phyloP scores from a whole-genome alignment of 2,113 vertebrate genomes.

The Orycteropus afer region DNA sequence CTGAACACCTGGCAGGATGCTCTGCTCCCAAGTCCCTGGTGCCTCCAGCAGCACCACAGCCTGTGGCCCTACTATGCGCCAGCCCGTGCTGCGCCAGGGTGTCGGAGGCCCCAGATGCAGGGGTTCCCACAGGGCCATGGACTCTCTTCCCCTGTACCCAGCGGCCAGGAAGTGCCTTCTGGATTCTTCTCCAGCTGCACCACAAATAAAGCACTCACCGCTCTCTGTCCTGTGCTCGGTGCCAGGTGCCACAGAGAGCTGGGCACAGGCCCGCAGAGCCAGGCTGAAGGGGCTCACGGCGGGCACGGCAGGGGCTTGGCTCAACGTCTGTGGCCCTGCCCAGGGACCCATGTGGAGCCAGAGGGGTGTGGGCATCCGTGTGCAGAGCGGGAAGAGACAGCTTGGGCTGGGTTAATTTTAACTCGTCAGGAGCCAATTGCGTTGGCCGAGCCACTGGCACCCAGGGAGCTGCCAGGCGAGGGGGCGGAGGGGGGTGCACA shows the following conservation, averaged over 20 bases:
- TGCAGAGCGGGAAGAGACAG: slow-evolving; percentile 50
- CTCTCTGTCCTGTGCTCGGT: not conserved
- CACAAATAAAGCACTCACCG: not conserved
- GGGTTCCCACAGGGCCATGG: not conserved
- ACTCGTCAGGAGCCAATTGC: slow-evolving; percentile 52
- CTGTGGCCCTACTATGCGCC: too few relatives aligned
- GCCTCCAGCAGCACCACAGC: fast-evolving
- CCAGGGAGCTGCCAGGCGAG: not conserved
- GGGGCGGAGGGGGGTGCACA: not conserved
- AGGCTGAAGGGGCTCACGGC: not conserved
- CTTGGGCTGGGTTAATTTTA: slow-evolving; percentile 63
- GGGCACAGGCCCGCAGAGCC: not conserved
- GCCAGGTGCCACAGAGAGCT: fast-evolving
- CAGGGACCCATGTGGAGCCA: not conserved
- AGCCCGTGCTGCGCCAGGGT: too few relatives aligned
- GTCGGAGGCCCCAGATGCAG: not conserved
- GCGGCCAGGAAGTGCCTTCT: too few relatives aligned
- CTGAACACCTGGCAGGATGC: not conserved
- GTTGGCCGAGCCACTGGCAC: slow-evolving; percentile 57
- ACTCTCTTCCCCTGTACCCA: not conserved
- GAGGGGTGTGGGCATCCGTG: not conserved
- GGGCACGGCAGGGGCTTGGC: not conserved
- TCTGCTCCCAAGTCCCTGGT: not conserved
- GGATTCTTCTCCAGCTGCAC: not conserved
- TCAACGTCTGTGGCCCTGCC: not conserved